These are phyloP conservation scores for Platyrinchus mystaceus DNA, from an alignment of 2,797 vertebrate genomes.

Conservation along the genomic window DNA sequence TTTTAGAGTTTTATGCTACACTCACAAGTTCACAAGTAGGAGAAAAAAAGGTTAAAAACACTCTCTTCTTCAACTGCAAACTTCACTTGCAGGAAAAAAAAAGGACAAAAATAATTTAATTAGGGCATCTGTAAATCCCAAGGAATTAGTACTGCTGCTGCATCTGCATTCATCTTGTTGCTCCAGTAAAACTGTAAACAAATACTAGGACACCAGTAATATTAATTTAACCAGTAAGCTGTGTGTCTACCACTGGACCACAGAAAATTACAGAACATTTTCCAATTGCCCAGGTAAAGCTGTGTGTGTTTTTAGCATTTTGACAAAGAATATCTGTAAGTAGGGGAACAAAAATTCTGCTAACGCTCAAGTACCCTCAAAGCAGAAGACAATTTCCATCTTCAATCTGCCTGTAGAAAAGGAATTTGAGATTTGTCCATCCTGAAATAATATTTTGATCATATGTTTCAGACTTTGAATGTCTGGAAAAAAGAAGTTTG, in stretches of 20 bases:
- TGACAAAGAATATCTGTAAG: background rate
- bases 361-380: background rate
- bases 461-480: background rate
- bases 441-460: background rate
- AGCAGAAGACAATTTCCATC: background rate
- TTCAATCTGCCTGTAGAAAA: background rate
- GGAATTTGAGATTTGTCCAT: background rate
- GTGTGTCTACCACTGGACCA: background rate
- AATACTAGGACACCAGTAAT: background rate
- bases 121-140: background rate
- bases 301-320: background rate
- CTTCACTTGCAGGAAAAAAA: background rate
- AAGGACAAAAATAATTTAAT: constrained; percentile 17
- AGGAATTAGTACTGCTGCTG: constrained; percentile 6
- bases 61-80: background rate
- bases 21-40: background rate
- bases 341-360: background rate
- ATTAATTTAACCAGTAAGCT: constrained; percentile 35
- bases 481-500: background rate
- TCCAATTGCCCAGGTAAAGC: background rate
- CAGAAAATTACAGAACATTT: constrained; percentile 12
- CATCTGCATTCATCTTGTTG: constrained; percentile 17
- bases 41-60: background rate
- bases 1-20: background rate
- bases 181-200: constrained; percentile 7